Percentiles rank a stretch among this genome's conserved stretches.
Evolutionary conservation across 2,113 vertebrate species (phyloP).

Genomic region (Ameiurus melas): DNA sequence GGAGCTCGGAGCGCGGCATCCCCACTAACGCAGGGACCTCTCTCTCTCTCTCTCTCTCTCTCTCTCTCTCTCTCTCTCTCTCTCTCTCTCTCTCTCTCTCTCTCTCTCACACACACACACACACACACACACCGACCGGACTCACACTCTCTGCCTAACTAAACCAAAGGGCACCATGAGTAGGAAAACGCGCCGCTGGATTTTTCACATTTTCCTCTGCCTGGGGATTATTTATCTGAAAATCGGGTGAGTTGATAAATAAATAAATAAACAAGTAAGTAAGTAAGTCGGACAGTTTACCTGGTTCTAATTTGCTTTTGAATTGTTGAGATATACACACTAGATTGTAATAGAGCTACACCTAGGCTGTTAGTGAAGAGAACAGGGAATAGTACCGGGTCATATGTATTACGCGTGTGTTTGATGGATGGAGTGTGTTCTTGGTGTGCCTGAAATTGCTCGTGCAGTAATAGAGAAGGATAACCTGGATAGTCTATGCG

Average conservation of each 20-base stretch:
- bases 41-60: too few relatives aligned
- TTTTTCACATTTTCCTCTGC: conserved; percentile 90
- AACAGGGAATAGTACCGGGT: background rate
- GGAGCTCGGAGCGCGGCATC: conserved; percentile 41
- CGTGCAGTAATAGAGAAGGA: background rate
- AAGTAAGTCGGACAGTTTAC: background rate
- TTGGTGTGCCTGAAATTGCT: too few relatives aligned
- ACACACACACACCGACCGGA: background rate
- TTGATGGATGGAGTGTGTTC: background rate
- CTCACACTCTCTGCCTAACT: background rate
- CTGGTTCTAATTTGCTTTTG: background rate
- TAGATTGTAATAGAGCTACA: background rate
- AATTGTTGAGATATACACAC: background rate
- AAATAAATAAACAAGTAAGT: too few relatives aligned
- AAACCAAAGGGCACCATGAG: conserved; percentile 81
- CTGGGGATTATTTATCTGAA: conserved; percentile 90
- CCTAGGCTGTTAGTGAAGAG: too few relatives aligned
- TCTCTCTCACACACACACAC: background rate
- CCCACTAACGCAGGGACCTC: conserved; percentile 1
- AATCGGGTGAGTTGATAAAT: conserved; percentile 83
- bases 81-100: too few relatives aligned
- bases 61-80: background rate
- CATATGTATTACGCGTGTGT: background rate
- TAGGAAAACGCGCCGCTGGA: conserved; percentile 88
- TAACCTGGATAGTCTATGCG: background rate